Evolutionary conservation across 2,888 invertebrate species (phyloP), one percentile per base, ranked within the genome.

Genomic region (Polydesmus complanatus): DNA sequence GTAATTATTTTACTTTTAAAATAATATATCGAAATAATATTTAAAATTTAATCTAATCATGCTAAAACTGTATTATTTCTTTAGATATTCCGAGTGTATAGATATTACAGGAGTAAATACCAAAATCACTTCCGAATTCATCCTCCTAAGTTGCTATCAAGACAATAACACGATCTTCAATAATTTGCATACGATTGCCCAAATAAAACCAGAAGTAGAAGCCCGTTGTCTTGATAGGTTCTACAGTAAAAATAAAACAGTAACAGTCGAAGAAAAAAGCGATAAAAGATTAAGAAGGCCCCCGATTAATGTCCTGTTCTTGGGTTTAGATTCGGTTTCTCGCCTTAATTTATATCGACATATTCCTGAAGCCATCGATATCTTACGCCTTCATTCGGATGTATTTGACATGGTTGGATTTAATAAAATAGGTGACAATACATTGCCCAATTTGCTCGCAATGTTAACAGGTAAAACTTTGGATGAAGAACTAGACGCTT

Each of bases 391-490:
- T 3, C 49, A 25, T 19, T 75, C 86, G 62, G 79, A 79, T 18
- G 84, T 84, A 49, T 79, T 88, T 58, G 90, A 90, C 71, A 78
- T 95, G 71, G 73, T 84, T 65, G 94, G 94, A 3, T 93, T 90
- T 73, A 92, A 88, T 71, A 96, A 95, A 79, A 86, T 95, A 8
- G 94, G 84, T 2, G 94, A 94, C 73, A 94, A 94, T 72, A 93
- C 94, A 0, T 93, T 88, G 71, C 91, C 92, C 0, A 95, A 95
- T 73, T 72, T 95, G 62, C 80, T 87, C 8, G 87, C 94, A 0
- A 80, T 89, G 64, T 75, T 93, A 14, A 81, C 83, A 0, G 93
- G 93, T 0, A 71, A 83, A 52, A 80, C 79, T 51, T 81, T 81
- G 84, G 79, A 79, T 79, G 0, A 75, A 77, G 18, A 70, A 74